These are phyloP conservation scores for Heliothis peltigera DNA, from an alignment of 2,888 invertebrate species.

Conservation along the genomic window DNA sequence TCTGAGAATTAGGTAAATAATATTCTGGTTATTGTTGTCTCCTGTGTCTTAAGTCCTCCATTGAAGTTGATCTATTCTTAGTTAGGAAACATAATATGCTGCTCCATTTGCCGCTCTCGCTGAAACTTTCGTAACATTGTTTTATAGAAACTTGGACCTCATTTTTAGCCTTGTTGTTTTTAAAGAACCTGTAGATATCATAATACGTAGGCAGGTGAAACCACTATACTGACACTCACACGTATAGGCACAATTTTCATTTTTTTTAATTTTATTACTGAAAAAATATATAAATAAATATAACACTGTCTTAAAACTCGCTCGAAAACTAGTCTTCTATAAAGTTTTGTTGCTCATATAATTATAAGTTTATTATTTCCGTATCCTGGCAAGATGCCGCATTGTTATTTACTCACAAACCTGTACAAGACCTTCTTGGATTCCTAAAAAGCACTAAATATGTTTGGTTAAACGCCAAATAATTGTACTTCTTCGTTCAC, in stretches of 20 bases:
- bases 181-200: background rate
- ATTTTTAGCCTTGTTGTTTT: background rate
- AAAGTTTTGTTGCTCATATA: slow-evolving; percentile 26
- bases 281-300: background rate
- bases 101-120: background rate
- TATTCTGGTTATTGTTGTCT: background rate
- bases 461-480: slow-evolving; percentile 46
- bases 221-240: no score
- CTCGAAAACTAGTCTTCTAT: slow-evolving; percentile 1
- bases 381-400: slow-evolving; percentile 53
- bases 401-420: slow-evolving; percentile 31
- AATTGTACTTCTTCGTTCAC: slow-evolving; percentile 13
- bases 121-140: background rate
- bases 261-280: no score
- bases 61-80: background rate
- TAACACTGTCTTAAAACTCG: slow-evolving; percentile 6
- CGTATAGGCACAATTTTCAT: no score
- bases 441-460: slow-evolving; percentile 31
- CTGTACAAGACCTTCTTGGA: slow-evolving; percentile 40
- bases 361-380: slow-evolving; percentile 46
- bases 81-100: background rate
- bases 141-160: background rate
- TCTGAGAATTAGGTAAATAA: background rate
- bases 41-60: slow-evolving; percentile 2
- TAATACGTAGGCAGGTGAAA: no score